phyloP scores from a whole-genome alignment of 2,113 vertebrate species.

The Burhinus oedicnemus region DNA sequence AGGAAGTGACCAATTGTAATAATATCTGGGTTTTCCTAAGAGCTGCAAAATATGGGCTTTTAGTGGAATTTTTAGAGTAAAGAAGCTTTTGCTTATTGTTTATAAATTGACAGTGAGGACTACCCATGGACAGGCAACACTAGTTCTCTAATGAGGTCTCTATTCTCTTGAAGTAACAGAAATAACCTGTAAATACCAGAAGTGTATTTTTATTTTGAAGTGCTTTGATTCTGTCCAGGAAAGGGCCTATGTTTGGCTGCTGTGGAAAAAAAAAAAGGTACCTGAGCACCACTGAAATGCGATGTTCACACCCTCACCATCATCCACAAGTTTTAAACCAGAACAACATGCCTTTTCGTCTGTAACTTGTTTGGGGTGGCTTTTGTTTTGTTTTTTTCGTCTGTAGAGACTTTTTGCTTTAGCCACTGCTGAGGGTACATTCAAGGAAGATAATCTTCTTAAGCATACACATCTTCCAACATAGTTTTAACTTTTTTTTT shows the following conservation, averaged over 20 bases:
- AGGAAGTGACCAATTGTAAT: neutral
- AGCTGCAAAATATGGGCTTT: neutral
- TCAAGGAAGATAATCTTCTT: neutral
- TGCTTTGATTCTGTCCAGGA: neutral
- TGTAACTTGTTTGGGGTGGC: no score
- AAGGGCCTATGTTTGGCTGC: neutral
- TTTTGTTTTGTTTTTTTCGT: rapidly evolving
- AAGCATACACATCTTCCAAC: neutral
- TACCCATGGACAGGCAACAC: neutral
- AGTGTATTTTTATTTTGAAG: neutral
- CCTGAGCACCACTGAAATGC: neutral
- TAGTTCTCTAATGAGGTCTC: neutral
- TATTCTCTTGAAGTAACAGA: neutral
- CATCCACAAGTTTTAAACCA: neutral
- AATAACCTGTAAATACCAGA: neutral
- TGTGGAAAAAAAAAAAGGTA: neutral
- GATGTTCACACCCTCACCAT: neutral
- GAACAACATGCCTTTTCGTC: rapidly evolving
- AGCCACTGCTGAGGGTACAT: neutral
- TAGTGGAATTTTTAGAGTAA: neutral
- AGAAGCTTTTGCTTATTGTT: neutral
- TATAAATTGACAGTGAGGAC: neutral
- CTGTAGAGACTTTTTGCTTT: no score
- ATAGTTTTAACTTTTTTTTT: neutral
- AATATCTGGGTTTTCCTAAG: neutral